Evolutionary conservation across 2,888 invertebrate genomes (phyloP), one percentile per base, ranked within the genome.

Genomic region (Eilema sororculum): DNA sequence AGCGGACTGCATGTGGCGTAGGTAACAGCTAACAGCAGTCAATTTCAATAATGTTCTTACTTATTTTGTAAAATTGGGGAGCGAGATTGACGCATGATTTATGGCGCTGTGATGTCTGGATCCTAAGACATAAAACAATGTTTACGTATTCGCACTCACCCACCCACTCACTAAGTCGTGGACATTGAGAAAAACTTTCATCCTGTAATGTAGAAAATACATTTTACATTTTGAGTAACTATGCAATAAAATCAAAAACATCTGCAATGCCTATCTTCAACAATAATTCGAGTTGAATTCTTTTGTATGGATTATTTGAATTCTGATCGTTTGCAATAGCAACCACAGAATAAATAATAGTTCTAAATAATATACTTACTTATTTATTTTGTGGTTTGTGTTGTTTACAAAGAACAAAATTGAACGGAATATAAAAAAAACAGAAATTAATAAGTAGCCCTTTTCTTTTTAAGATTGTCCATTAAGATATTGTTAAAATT

Each of bases 111-210:
- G 56, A n/a, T 62, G 67, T 62, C 62, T 67, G 67, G 25, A 30
- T 25, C n/a, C 24, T 57, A 22, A 46, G 61, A 62, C 37, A 56
- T 62, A 66, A 70, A 70, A 62, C 65, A 58, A 70, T 41, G 69
- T 61, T 70, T 70, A 61, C 58, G 68, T 58, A 33, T 37, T 65
- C 62, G 13, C 61, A 33, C 61, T 52, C 62, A 68, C 61, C 30
- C 33, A n/a, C 61, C 60, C 62, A 68, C 61, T 37, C 33, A n/a
- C 52, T 46, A 25, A 59, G 6, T 33, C 61, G 62, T 66, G 56
- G 56, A 62, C 61, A 41, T 57, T n/a, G 20, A 46, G 57, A 59
- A 67, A 61, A 62, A 37, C 52, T 62, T 57, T 24, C 25, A 56
- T 62, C 64, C 61, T 57, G 30, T 66, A 56, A 61, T 57, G 57